A percentile compares a stretch with the other conserved stretches of the same genome.
Evolutionary conservation across 2,797 vertebrate genomes (phyloP).

Genomic region (Chrosomus eos): DNA sequence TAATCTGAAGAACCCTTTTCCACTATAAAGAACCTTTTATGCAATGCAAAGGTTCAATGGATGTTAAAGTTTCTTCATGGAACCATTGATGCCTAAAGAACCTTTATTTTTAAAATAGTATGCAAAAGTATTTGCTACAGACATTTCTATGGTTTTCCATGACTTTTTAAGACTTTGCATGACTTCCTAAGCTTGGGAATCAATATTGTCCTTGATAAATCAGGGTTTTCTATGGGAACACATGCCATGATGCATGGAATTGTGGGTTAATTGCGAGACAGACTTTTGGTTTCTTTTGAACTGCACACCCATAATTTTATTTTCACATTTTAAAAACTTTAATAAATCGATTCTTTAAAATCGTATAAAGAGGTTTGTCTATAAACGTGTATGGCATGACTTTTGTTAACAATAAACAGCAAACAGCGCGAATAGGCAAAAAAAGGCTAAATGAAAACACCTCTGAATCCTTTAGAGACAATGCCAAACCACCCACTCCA

Average conservation of each 20-base stretch:
- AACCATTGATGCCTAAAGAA: background rate
- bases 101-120: background rate
- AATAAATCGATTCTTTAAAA: conserved; percentile 33
- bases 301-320: background rate
- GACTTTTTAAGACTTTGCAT: background rate
- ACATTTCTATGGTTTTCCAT: background rate
- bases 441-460: conserved; percentile 25
- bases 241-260: background rate
- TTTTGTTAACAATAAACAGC: conserved; percentile 53
- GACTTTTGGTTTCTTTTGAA: background rate
- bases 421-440: conserved; percentile 6
- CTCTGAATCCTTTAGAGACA: conserved; percentile 34
- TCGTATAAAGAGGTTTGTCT: conserved; percentile 19
- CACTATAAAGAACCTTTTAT: background rate
- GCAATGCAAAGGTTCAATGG: background rate
- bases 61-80: background rate
- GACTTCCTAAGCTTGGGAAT: background rate
- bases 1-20: background rate
- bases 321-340: background rate
- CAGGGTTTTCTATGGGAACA: background rate
- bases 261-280: background rate
- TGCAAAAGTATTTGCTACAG: background rate
- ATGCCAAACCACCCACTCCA: conserved; percentile 47
- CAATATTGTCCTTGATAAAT: background rate
- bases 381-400: conserved; percentile 52